Evolutionary conservation across 2,797 vertebrate species (phyloP), one percentile per base, ranked within the genome.

Genomic region (Sternarchorhynchus goeldii): DNA sequence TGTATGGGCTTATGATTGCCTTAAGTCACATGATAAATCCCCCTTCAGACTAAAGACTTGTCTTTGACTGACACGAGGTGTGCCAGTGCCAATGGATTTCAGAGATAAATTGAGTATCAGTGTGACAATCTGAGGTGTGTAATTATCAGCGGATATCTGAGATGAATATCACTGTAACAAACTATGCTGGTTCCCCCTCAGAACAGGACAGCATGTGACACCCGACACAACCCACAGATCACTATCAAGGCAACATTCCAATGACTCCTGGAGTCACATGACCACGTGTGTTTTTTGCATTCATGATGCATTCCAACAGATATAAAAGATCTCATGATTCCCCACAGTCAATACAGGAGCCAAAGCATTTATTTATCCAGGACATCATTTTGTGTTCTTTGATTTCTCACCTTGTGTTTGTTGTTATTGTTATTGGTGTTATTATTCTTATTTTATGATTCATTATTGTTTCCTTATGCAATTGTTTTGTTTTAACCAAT

Each of bases 171-270:
- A 56, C 17, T 71, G 60, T 76, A 53, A 56, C 65, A 76, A 53
- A 71, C 73, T 71, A 7, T 57, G 57, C 21, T 39, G 60, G 53
- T 53, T 60, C 36, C 18, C 3, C n/a, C 74, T 32, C 20, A 29
- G 18, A 65, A 68, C 62, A 6, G 25, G 60, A 75, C 1, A 77
- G 36, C 90, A 90, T 89, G 89, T 90, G 90, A 91, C 86, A 62
- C 71, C 7, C n/a, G 6, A 66, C 21, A 31, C 6, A 68, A 56
- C 77, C 64, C 84, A 80, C 17, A 89, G 90, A 91, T 89, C 5
- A 2, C 71, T 89, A 91, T 92, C 91, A 25, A 31, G 21, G 20
- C 79, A 8, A 70, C 76, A 91, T 93, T 83, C 84, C 62, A 76
- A 18, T 2, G 5, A 89, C 88, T 63, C 7, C 82, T 78, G 34